Conservation (phyloP, 2,888 invertebrate genomes). For the Clepsis dumicolana region DNA sequence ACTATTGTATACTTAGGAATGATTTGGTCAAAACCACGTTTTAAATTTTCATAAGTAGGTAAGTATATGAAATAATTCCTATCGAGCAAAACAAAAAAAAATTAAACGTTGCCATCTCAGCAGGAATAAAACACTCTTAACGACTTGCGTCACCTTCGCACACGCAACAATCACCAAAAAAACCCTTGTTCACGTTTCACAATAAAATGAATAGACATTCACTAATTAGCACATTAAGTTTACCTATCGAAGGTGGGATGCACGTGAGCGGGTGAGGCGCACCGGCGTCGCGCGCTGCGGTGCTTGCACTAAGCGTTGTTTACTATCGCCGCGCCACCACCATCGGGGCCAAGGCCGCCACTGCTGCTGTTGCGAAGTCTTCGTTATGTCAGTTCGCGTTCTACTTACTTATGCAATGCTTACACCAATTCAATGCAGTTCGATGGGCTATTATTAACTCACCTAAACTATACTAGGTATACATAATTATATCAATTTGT, state of each 20-base stretch:
- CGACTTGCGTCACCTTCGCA: slow-evolving; percentile 23
- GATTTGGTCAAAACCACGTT: too few relatives aligned
- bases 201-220: slow-evolving; percentile 27
- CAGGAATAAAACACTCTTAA: too few relatives aligned
- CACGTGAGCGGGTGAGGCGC: slow-evolving; percentile 52
- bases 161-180: slow-evolving; percentile 26
- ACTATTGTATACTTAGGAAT: too few relatives aligned
- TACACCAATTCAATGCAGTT: slow-evolving; percentile 75
- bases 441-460: slow-evolving; percentile 63
- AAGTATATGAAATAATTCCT: too few relatives aligned
- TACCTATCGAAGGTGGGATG: slow-evolving; percentile 44
- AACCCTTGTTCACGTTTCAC: slow-evolving; percentile 30
- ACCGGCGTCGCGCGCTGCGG: slow-evolving; percentile 59
- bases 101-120: too few relatives aligned
- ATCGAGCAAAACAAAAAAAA: too few relatives aligned
- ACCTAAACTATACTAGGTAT: too few relatives aligned
- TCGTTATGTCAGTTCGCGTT: slow-evolving; percentile 84
- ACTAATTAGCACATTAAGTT: slow-evolving; percentile 32
- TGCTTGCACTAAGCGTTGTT: slow-evolving; percentile 55
- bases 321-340: slow-evolving; percentile 49
- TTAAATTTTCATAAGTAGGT: too few relatives aligned
- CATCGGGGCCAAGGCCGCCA: slow-evolving; percentile 78
- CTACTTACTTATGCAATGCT: slow-evolving; percentile 84
- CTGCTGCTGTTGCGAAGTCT: slow-evolving; percentile 72
- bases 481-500: slow-evolving; percentile 32